A percentile compares a stretch with the other conserved stretches of the same genome.
Evolutionary conservation across 2,113 vertebrate species (phyloP).

Genomic region (Microcebus lehilahytsara): DNA sequence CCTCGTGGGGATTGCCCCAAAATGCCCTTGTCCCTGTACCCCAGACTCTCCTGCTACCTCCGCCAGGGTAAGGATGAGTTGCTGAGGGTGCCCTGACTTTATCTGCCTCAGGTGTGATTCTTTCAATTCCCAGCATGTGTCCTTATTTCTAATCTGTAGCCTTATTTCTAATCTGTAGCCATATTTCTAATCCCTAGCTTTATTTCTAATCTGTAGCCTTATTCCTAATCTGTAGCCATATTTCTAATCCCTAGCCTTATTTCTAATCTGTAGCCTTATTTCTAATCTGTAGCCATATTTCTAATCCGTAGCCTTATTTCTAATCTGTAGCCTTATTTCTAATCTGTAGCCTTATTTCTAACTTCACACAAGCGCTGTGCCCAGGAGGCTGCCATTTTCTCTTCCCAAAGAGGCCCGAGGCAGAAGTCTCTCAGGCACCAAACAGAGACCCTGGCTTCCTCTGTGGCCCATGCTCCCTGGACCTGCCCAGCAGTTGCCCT

Average conservation of each 20-base stretch:
- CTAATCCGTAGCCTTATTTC: neutral
- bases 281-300: neutral
- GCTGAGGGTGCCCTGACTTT: neutral
- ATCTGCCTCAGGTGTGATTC: neutral
- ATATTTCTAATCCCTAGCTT: neutral
- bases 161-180: neutral
- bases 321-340: neutral
- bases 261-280: neutral
- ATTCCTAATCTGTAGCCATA: neutral
- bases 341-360: neutral
- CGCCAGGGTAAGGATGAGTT: accelerated
- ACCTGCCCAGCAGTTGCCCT: neutral
- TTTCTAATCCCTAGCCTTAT: neutral
- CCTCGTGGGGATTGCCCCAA: neutral
- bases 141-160: neutral
- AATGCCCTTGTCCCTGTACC: neutral
- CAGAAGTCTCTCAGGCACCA: neutral
- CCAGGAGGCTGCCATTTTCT: neutral
- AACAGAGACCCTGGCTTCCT: neutral
- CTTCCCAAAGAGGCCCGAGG: neutral
- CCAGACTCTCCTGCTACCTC: no score
- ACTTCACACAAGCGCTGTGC: neutral
- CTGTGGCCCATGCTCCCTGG: neutral
- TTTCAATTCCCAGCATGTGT: neutral
- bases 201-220: neutral